Evolutionary conservation across 2,888 invertebrate genomes (phyloP).

Genomic region (Diplazon laetatorius): DNA sequence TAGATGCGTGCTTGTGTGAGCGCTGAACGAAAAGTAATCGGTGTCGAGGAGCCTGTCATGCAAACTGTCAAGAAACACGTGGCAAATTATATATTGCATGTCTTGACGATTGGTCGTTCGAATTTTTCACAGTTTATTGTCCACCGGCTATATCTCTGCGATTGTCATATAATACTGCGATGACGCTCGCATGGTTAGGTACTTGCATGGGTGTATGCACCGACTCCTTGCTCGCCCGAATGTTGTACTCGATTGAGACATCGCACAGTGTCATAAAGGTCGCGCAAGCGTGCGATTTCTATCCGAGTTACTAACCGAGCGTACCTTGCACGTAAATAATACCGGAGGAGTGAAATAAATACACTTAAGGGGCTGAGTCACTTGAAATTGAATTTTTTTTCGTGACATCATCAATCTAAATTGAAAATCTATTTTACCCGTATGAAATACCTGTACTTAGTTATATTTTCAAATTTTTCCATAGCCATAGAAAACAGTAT

Average conservation of each 20-base stretch:
- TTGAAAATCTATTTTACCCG: too few species aligned
- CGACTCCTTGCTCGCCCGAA: slow-evolving; percentile 25
- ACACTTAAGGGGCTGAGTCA: too few species aligned
- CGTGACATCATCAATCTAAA: too few species aligned
- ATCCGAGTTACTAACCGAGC: slow-evolving; percentile 22
- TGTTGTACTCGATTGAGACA: slow-evolving; percentile 47
- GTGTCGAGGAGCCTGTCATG: slow-evolving; percentile 33
- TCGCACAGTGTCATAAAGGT: slow-evolving; percentile 17
- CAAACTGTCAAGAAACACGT: slow-evolving; percentile 17
- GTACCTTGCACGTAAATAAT: too few species aligned
- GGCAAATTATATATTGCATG: slow-evolving; percentile 48
- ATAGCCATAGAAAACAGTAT: too few species aligned
- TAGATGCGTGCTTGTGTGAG: slow-evolving; percentile 33
- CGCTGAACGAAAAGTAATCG: slow-evolving; percentile 40
- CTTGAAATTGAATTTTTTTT: too few species aligned
- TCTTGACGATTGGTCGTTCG: slow-evolving; percentile 50
- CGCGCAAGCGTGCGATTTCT: slow-evolving; percentile 27
- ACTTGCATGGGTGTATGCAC: not conserved
- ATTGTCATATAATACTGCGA: slow-evolving; percentile 29
- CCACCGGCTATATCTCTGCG: not conserved
- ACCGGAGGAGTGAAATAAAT: too few species aligned
- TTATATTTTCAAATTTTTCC: too few species aligned
- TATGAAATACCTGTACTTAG: too few species aligned
- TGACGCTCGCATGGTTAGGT: not conserved
- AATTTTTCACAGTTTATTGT: slow-evolving; percentile 36